phyloP scores from a whole-genome alignment of 1,140 invertebrate species.

The Doryteuthis pealeii region DNA sequence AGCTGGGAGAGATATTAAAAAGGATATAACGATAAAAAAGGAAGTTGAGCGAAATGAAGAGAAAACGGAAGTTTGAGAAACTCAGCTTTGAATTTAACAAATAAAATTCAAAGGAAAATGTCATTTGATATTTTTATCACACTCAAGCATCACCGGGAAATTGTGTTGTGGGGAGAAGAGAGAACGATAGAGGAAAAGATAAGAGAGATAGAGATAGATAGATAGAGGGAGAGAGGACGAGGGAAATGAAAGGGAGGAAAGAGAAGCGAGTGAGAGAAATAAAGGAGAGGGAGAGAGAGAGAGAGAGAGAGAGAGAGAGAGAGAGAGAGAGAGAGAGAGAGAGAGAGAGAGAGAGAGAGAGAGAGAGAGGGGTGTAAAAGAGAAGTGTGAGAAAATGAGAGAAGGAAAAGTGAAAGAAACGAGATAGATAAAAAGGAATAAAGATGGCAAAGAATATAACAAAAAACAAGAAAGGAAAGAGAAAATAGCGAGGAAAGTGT shows the following conservation, averaged over 20 bases:
- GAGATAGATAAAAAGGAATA: not conserved
- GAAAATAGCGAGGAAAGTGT: not conserved
- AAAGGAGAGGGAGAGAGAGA: not conserved
- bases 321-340: not conserved
- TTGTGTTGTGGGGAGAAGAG: no score
- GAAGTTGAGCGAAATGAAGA: not conserved
- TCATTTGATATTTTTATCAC: no score
- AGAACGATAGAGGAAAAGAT: not conserved
- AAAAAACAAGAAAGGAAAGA: not conserved
- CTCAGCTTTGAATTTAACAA: no score
- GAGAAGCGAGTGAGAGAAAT: not conserved
- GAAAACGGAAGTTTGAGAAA: no score
- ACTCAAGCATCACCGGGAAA: no score
- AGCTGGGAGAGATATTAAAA: no score
- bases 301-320: not conserved
- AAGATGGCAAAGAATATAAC: not conserved
- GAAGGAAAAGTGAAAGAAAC: not conserved
- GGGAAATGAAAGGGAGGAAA: not conserved
- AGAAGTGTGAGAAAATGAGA: not conserved
- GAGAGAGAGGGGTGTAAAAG: not conserved
- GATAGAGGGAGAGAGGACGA: not conserved
- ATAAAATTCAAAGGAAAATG: no score
- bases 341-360: not conserved
- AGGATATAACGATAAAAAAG: not conserved
- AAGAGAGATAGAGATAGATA: not conserved